Conservation (phyloP, 2,797 vertebrate species). For the Pseudochirops cupreus region DNA sequence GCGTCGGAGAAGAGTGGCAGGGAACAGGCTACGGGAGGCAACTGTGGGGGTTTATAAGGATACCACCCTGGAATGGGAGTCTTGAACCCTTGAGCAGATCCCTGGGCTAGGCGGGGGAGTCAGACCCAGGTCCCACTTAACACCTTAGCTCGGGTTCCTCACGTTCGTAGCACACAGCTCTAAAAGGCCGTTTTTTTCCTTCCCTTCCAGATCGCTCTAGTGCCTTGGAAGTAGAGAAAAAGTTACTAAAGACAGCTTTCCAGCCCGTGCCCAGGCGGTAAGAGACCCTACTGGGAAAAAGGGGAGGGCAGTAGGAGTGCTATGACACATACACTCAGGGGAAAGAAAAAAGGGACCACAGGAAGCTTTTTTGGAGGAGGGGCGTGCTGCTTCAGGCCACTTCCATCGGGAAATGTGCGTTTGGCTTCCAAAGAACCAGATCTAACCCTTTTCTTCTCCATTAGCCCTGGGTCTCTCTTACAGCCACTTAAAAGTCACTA, state of each 20-base stretch:
- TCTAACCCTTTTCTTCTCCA: not conserved
- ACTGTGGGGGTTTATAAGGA: not conserved
- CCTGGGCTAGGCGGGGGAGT: not conserved
- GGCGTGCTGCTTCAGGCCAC: not conserved
- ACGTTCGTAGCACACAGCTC: not conserved
- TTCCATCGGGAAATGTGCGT: not conserved
- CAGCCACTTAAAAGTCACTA: not conserved
- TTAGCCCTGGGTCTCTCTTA: not conserved
- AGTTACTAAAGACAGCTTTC: slow-evolving; percentile 94
- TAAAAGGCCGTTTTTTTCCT: slow-evolving; percentile 76
- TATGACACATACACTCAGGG: not conserved
- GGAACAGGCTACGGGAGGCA: not conserved
- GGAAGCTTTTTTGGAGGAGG: not conserved
- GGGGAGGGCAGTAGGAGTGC: not conserved
- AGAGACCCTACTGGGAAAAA: slow-evolving; percentile 72
- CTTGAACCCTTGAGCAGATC: not conserved
- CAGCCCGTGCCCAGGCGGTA: slow-evolving; percentile 93
- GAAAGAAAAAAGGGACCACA: not conserved
- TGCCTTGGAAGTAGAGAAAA: slow-evolving; percentile 97
- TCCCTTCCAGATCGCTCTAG: slow-evolving; percentile 93
- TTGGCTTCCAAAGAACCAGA: not conserved
- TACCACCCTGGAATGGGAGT: not conserved
- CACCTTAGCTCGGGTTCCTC: not conserved
- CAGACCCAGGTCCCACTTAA: not conserved
- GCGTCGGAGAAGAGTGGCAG: not conserved